Evolutionary conservation across 2,797 vertebrate species (phyloP).

Genomic region (Anabas testudineus): DNA sequence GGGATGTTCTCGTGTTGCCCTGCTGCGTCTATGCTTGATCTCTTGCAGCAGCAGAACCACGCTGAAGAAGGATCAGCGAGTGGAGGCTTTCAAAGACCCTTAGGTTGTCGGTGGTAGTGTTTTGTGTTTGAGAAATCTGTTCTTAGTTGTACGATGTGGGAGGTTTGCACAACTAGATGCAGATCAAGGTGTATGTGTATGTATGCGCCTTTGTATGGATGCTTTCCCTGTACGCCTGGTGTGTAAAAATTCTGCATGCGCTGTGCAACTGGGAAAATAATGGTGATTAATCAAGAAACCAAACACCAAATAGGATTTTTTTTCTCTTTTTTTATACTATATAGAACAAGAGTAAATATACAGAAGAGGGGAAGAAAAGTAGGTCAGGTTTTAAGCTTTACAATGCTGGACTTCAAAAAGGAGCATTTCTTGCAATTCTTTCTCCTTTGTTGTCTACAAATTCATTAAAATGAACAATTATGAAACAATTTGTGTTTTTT

Average conservation of each 20-base stretch:
- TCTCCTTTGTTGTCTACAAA: conserved; percentile 40
- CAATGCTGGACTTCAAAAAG: conserved; percentile 48
- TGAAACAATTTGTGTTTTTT: conserved; percentile 23
- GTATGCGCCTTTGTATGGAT: conserved; percentile 30
- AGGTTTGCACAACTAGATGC: conserved; percentile 61
- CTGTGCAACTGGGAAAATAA: conserved; percentile 40
- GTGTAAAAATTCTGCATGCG: conserved; percentile 28
- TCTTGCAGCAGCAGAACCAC: conserved; percentile 50
- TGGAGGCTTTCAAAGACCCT: conserved; percentile 70
- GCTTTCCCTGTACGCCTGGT: conserved; percentile 20
- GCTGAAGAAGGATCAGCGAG: conserved; percentile 50
- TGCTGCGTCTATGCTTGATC: conserved; percentile 60
- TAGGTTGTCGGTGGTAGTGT: conserved; percentile 59
- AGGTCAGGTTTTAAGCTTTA: conserved; percentile 63
- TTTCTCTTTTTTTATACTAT: conserved; percentile 3
- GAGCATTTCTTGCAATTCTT: conserved; percentile 27
- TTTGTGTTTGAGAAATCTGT: conserved; percentile 67
- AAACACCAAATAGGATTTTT: conserved; percentile 38
- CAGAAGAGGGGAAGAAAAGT: conserved; percentile 40
- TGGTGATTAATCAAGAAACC: conserved; percentile 59
- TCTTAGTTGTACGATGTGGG: conserved; percentile 70
- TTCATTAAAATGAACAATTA: conserved; percentile 59
- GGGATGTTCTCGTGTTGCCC: conserved; percentile 38
- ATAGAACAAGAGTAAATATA: conserved; percentile 32
- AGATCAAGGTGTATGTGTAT: conserved; percentile 74